These are phyloP conservation scores for Salvelinus sp. DNA, from an alignment of 2,113 vertebrate genomes.

Conservation along the genomic window DNA sequence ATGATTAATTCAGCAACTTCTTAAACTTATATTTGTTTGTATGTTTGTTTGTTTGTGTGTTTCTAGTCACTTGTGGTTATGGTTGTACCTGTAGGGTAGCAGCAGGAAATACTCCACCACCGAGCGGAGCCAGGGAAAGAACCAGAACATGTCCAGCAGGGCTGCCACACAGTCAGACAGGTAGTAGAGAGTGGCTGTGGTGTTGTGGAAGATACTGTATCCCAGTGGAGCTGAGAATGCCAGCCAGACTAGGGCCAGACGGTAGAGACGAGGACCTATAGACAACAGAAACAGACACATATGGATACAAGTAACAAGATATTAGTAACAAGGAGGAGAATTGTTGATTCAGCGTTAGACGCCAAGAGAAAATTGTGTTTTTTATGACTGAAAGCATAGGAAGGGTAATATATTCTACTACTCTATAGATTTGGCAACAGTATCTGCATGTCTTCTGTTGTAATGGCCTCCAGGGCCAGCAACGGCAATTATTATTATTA, in stretches of 20 bases:
- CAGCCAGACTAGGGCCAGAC: slow-evolving; percentile 78
- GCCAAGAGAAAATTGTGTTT: too few species aligned
- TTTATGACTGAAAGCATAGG: too few species aligned
- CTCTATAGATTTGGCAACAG: too few species aligned
- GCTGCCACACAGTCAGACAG: slow-evolving; percentile 75
- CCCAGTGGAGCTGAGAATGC: slow-evolving; percentile 81
- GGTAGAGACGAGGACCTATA: slow-evolving; percentile 77
- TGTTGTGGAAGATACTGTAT: slow-evolving; percentile 79
- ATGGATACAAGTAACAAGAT: neutral
- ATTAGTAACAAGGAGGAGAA: neutral
- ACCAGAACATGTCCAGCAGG: slow-evolving; percentile 78
- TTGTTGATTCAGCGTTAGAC: neutral
- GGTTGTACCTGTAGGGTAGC: slow-evolving; percentile 72
- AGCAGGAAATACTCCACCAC: slow-evolving; percentile 77
- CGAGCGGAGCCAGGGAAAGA: slow-evolving; percentile 77
- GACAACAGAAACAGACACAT: slow-evolving; percentile 22
- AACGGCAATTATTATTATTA: too few species aligned
- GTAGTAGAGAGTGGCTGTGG: slow-evolving; percentile 76
- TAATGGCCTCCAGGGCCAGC: too few species aligned
- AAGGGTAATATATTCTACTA: too few species aligned
- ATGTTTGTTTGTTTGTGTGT: too few species aligned
- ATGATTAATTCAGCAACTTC: too few species aligned
- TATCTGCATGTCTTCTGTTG: too few species aligned
- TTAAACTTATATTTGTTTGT: too few species aligned
- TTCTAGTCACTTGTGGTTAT: too few species aligned